Evolutionary conservation across 2,113 vertebrate species (phyloP), one percentile per base, ranked within the genome.

Genomic region (Erinaceus europaeus): DNA sequence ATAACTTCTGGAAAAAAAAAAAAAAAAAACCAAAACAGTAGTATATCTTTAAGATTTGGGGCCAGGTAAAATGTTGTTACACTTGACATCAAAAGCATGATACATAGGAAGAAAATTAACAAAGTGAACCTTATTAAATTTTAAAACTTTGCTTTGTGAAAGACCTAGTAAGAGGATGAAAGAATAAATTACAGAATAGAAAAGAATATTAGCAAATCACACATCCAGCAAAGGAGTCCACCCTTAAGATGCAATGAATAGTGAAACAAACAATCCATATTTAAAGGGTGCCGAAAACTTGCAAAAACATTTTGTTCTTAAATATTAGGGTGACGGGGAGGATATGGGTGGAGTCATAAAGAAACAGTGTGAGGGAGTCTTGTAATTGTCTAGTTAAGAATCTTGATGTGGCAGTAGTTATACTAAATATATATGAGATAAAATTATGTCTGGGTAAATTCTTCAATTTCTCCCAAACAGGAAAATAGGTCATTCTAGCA

Each of bases 121-220:
- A 52, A 80, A 59, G 27, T 59, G 9, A 23, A 46, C n/a, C 44
- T 62, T n/a, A 74, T 27, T 59, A 75, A 90, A 84, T 79, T 55
- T 61, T 62, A 76, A 64, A 36, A 32, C 32, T n/a, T 90, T 87
- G 29, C 21, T 68, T 68, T 79, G 14, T 74, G 77, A 84, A 74
- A 76, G 78, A 48, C 2, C 42, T 84, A 12, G 34, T n/a, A 76
- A 92, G 18, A 77, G 40, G 36, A 64, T 79, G 36, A 78, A 85
- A 84, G 71, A 65, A 48, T 4, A 84, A 83, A 86, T 64, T 64
- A 86, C 0, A 42, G 67, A 75, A 42, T n/a, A n/a, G n/a, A n/a
- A n/a, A n/a, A n/a, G n/a, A n/a, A n/a, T n/a, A n/a, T n/a, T n/a
- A n/a, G n/a, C 36, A 89, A 87, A 77, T 80, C 48, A 59, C 9